phyloP scores from a whole-genome alignment of 1,140 invertebrate genomes.

The Hyposmocoma kahamanoa region DNA sequence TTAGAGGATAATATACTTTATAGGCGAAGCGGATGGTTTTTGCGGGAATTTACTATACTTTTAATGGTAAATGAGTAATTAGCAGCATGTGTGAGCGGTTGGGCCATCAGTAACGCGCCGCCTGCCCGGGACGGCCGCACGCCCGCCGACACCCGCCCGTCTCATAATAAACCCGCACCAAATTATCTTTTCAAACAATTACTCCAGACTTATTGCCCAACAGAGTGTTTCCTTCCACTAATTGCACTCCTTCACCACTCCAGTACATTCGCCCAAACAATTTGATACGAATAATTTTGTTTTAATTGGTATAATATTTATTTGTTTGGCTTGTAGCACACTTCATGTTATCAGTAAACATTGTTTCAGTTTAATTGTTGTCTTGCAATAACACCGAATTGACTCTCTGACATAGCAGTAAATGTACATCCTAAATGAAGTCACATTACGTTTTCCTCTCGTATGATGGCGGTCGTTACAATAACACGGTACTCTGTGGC shows the following conservation, averaged over 20 bases:
- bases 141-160: constrained; percentile 26
- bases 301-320: too few relatives aligned
- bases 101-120: constrained; percentile 42
- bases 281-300: too few relatives aligned
- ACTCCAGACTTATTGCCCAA: constrained; percentile 38
- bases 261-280: too few relatives aligned
- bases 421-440: constrained; percentile 13
- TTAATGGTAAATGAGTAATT: constrained; percentile 58
- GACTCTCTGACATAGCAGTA: constrained; percentile 7
- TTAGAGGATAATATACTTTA: too few relatives aligned
- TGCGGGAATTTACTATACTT: not conserved
- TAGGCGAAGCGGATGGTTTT: not conserved
- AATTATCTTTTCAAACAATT: constrained; percentile 66
- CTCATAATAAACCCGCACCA: constrained; percentile 47
- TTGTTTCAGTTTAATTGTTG: too few relatives aligned
- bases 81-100: constrained; percentile 43
- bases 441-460: constrained; percentile 16
- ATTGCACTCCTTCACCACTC: too few relatives aligned
- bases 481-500: constrained; percentile 14
- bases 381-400: constrained; percentile 1
- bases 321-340: too few relatives aligned
- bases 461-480: constrained; percentile 20
- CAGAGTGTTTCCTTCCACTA: constrained; percentile 25
- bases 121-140: constrained; percentile 35
- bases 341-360: too few relatives aligned